phyloP scores from a whole-genome alignment of 2,888 invertebrate species.

The Leptothorax acervorum region DNA sequence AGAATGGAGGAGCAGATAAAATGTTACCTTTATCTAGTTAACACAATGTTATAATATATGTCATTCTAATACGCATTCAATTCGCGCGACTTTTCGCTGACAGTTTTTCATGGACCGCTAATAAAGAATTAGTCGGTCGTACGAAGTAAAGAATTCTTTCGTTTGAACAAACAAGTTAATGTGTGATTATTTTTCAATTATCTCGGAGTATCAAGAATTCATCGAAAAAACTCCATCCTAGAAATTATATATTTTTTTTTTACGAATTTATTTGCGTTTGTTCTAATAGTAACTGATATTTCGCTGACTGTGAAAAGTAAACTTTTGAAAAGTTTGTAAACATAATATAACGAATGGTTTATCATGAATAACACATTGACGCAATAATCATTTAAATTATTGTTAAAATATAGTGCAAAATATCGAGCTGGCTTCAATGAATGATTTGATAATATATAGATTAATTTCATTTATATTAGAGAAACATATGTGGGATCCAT shows the following conservation, averaged over 20 bases:
- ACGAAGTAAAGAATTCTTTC: not conserved
- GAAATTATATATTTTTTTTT: not conserved
- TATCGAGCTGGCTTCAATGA: not conserved
- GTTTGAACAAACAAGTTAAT: not conserved
- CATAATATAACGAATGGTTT: not conserved
- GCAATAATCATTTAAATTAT: not conserved
- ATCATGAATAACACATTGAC: not conserved
- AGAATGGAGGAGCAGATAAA: too few species aligned
- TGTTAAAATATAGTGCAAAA: conserved; percentile 2
- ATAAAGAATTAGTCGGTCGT: not conserved
- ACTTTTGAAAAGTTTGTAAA: not conserved
- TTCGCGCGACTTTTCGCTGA: not conserved
- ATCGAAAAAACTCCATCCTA: not conserved
- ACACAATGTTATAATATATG: too few species aligned
- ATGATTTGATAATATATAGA: not conserved
- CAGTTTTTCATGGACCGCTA: not conserved
- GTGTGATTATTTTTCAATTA: conserved; percentile 14
- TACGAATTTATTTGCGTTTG: not conserved
- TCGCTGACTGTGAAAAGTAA: not conserved
- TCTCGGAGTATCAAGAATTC: not conserved
- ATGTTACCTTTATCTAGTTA: too few species aligned
- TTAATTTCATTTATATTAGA: not conserved
- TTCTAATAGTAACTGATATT: not conserved
- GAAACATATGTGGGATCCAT: not conserved
- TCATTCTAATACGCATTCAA: too few species aligned